Conservation (phyloP, 2,888 invertebrate genomes). For the Neocrepidodera transversa region DNA sequence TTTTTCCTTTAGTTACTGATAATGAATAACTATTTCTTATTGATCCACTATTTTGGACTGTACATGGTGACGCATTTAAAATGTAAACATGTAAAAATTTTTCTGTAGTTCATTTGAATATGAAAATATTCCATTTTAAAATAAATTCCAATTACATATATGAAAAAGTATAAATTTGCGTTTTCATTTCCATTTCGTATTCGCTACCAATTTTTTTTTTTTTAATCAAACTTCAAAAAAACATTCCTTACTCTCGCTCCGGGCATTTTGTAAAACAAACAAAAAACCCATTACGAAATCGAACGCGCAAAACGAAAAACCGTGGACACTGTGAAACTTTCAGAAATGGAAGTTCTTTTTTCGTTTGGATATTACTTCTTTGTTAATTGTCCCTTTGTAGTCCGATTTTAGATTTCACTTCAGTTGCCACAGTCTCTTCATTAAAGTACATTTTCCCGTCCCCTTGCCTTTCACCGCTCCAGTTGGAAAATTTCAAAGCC, state of each 20-base stretch:
- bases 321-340: constrained; percentile 51
- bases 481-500: constrained; percentile 46
- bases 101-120: neutral
- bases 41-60: no score
- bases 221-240: constrained; percentile 21
- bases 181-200: constrained; percentile 9
- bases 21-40: no score
- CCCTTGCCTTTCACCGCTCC: neutral
- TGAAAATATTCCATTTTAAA: neutral
- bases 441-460: constrained; percentile 50
- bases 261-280: constrained; percentile 24
- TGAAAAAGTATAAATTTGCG: neutral
- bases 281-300: constrained; percentile 24
- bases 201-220: neutral
- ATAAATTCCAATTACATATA: neutral
- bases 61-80: no score
- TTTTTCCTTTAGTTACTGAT: constrained; percentile 17
- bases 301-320: constrained; percentile 35
- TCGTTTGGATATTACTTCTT: constrained; percentile 58
- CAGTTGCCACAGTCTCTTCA: constrained; percentile 56
- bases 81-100: no score
- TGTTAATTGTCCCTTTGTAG: constrained; percentile 60
- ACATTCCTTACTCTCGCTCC: constrained; percentile 15
- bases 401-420: constrained; percentile 56
- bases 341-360: constrained; percentile 55